Percentiles rank a stretch among this genome's conserved stretches.
Evolutionary conservation across 2,888 invertebrate genomes (phyloP).

Genomic region (Omphaloscelis lunosa): DNA sequence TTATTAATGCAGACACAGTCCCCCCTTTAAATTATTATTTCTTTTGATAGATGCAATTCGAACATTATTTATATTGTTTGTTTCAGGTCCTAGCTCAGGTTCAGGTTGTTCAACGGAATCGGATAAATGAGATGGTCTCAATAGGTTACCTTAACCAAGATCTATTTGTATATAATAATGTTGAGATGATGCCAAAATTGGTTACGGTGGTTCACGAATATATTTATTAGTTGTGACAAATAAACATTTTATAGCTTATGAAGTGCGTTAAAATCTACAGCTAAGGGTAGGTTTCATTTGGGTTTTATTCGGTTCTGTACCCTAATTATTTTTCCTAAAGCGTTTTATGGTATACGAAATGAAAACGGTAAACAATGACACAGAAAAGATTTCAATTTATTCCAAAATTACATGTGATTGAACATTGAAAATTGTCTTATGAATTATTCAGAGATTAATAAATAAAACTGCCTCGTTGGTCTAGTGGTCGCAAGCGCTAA

Average conservation of each 20-base stretch:
- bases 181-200: slow-evolving; percentile 70
- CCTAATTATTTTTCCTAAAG: slow-evolving; percentile 22
- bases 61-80: slow-evolving; percentile 53
- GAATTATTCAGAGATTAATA: slow-evolving; percentile 14
- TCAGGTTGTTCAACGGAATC: slow-evolving; percentile 92
- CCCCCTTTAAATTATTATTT: not conserved
- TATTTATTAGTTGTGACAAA: slow-evolving; percentile 68
- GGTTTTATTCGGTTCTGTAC: slow-evolving; percentile 45
- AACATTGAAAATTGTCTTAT: slow-evolving; percentile 15
- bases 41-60: not conserved
- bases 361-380: slow-evolving; percentile 30
- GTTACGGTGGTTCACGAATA: slow-evolving; percentile 62
- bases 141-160: slow-evolving; percentile 70
- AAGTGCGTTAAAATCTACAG: slow-evolving; percentile 55
- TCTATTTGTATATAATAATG: slow-evolving; percentile 65
- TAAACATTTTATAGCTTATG: slow-evolving; percentile 61
- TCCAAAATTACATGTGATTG: slow-evolving; percentile 41
- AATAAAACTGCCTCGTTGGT: too few relatives aligned
- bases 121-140: slow-evolving; percentile 81
- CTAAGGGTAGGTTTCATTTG: slow-evolving; percentile 47
- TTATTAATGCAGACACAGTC: not conserved
- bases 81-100: slow-evolving; percentile 91
- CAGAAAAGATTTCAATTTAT: slow-evolving; percentile 60
- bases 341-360: slow-evolving; percentile 8
- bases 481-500: too few relatives aligned